Conservation (phyloP, 2,113 vertebrate species). For the Chlamydotis undulata region DNA sequence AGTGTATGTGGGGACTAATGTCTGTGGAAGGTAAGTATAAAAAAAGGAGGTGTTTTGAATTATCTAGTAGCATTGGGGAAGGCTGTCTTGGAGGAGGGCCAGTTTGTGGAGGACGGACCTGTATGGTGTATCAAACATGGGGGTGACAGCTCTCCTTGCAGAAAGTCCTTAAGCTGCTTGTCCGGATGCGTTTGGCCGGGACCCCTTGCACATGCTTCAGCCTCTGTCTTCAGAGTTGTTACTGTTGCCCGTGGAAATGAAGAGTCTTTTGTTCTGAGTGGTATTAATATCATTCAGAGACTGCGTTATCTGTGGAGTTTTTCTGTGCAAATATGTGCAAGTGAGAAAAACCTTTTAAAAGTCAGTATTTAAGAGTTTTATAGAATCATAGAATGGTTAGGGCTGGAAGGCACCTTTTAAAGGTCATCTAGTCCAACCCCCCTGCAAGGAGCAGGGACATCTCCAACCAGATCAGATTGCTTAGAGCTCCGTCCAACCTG, state of each 20-base stretch:
- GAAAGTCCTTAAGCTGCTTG: background rate
- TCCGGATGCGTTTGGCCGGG: background rate
- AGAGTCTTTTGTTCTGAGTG: background rate
- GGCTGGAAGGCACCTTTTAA: too few relatives aligned
- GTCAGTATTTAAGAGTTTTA: background rate
- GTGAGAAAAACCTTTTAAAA: background rate
- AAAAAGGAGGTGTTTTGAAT: background rate
- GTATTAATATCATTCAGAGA: background rate
- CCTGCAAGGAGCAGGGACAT: too few relatives aligned
- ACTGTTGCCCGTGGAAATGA: background rate
- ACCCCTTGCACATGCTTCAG: fast-evolving
- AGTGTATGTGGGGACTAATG: background rate
- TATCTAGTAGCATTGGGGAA: background rate
- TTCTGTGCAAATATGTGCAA: background rate
- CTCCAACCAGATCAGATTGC: too few relatives aligned
- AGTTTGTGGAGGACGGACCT: too few relatives aligned
- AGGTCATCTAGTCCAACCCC: too few relatives aligned
- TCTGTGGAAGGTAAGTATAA: background rate
- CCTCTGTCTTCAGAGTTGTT: background rate
- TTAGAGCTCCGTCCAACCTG: too few relatives aligned
- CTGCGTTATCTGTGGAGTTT: background rate
- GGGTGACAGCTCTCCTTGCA: background rate
- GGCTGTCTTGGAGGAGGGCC: fast-evolving
- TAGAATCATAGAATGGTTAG: too few relatives aligned
- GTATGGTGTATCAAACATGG: fast-evolving